phyloP scores from a whole-genome alignment of 2,888 invertebrate species.

The Zygothrica quintamaculata region DNA sequence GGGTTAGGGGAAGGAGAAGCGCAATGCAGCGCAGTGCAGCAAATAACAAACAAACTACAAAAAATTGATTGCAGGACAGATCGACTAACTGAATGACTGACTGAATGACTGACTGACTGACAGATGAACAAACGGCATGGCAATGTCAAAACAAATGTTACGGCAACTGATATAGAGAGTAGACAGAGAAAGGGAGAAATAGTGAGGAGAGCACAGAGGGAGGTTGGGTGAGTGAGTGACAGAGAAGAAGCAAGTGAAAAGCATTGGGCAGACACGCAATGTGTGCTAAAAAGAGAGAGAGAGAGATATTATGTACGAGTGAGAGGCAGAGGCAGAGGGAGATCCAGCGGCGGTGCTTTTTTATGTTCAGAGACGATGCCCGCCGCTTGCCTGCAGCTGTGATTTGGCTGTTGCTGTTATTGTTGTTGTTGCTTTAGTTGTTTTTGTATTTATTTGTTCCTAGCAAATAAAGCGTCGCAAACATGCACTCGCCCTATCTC shows the following conservation, averaged over 20 bases:
- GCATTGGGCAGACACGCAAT: too few species aligned
- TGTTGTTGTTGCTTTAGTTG: constrained; percentile 34
- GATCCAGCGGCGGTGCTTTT: constrained; percentile 49
- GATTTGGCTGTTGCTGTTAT: constrained; percentile 42
- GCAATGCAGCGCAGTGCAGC: too few species aligned
- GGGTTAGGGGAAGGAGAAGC: constrained; percentile 27
- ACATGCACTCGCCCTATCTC: constrained; percentile 14
- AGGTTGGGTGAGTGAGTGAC: too few species aligned
- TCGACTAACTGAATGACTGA: constrained; percentile 24
- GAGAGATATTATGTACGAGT: neutral
- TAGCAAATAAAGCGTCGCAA: constrained; percentile 64
- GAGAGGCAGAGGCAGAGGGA: constrained; percentile 1
- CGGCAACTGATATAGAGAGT: constrained; percentile 24
- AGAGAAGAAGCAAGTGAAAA: too few species aligned
- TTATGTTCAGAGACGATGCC: constrained; percentile 51
- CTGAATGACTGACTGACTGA: constrained; percentile 23
- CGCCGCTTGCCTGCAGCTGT: constrained; percentile 61
- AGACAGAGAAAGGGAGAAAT: constrained; percentile 1
- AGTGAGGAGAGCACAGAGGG: neutral
- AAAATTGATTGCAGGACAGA: constrained; percentile 51
- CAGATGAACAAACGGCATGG: constrained; percentile 27
- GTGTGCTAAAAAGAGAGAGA: too few species aligned
- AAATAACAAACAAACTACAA: constrained; percentile 42
- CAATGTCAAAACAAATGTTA: constrained; percentile 64
- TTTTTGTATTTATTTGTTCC: constrained; percentile 68